Evolutionary conservation across 2,888 invertebrate species (phyloP).

Genomic region (Brenthis daphne): DNA sequence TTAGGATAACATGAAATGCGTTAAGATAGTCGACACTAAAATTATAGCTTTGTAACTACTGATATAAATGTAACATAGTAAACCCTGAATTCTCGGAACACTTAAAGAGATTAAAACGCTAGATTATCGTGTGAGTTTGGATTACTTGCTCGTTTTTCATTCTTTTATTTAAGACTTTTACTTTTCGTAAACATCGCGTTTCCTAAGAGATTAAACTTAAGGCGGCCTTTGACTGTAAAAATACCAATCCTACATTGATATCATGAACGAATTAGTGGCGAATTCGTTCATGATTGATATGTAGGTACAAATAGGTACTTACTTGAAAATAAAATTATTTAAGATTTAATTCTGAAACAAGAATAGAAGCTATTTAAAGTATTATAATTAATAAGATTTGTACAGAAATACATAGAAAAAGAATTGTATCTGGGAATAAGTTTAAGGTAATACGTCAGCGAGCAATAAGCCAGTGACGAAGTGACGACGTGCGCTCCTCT

Average conservation of each 20-base stretch:
- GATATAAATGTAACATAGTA: conserved; percentile 23
- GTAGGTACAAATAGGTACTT: too few relatives aligned
- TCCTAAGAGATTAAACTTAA: conserved; percentile 51
- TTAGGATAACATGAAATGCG: too few relatives aligned
- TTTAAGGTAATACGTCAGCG: conserved; percentile 56
- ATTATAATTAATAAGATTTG: too few relatives aligned
- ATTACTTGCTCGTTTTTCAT: conserved; percentile 72
- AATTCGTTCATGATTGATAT: too few relatives aligned
- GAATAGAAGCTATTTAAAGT: too few relatives aligned
- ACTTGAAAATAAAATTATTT: too few relatives aligned
- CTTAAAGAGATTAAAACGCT: conserved; percentile 74
- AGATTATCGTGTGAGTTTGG: conserved; percentile 65
- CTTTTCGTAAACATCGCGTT: conserved; percentile 66
- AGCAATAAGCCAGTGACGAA: conserved; percentile 49
- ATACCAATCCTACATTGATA: background rate
- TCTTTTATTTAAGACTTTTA: conserved; percentile 58
- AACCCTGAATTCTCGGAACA: conserved; percentile 51
- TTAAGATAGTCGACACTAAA: too few relatives aligned
- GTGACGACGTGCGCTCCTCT: conserved; percentile 36
- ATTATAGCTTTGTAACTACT: too few relatives aligned
- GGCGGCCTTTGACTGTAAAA: conserved; percentile 37
- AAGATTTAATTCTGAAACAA: too few relatives aligned
- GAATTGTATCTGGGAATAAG: conserved; percentile 50
- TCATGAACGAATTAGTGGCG: too few relatives aligned
- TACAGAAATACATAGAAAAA: too few relatives aligned